Base-by-base conservation (phyloP, 2,888 invertebrate species). In the Thera obeliscata region DNA sequence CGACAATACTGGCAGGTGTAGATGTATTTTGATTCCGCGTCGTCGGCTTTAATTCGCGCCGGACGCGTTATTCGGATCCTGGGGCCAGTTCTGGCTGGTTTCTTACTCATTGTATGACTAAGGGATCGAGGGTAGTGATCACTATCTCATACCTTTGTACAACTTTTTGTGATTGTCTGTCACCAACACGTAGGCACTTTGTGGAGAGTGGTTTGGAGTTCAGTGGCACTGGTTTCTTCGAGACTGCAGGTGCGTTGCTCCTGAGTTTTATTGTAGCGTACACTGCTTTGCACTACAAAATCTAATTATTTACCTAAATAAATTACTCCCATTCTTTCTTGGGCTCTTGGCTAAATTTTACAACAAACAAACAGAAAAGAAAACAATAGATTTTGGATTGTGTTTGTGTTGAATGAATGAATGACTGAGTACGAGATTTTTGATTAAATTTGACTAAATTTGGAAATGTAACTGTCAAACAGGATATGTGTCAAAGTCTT, bases 1-100 rank as follows among this genome's bases (percentile, higher is more conserved):
- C 88, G 81, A 71, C 93, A 93, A 64, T 88, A 93, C 66, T 93
- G 91, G 52, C 93, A 93, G 22, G 87, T 87, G 78, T 91, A 92
- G 0, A 92, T 81, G 55, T 81, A 89, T 59, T 84, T 81, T 2
- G 90, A 86, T 46, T 91, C 89, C 0, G 79, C 71, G 2, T 86
- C 87, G 5, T 91, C 90, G 0, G 81, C 61, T 77, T 86, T 87
- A 3, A 80, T 75, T 59, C 87, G 75, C 2, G 84, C 78, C 54
- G 90, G 88, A 60, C 90, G 78, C 0, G 91, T 93, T 35, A 91
- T 87, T 8, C 92, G 80, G 67, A 92, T 89, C 74, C 88, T 87
- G 1, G 93, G 93, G 68, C 93, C 93, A 59, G 85, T 84, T 67
- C 91, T 82, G 35, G 73, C 75, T 12, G 82, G 85, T 79, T 92